Percentiles rank a stretch among this genome's conserved stretches.
These are phyloP conservation scores for Sarotherodon lohbergeri DNA, from an alignment of 2,113 vertebrate species.

Conservation along the genomic window DNA sequence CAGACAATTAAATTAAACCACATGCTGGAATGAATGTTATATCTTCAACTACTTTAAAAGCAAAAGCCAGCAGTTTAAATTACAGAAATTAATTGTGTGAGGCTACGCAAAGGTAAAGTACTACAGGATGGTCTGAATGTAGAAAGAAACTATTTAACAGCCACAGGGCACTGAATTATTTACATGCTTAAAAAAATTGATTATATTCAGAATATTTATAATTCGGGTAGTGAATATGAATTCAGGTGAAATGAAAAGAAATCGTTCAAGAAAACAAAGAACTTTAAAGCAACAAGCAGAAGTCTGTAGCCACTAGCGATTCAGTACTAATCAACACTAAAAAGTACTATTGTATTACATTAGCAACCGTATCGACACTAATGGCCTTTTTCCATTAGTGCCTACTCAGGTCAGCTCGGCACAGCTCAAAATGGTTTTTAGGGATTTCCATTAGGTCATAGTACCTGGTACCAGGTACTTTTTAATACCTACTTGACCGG, in stretches of 20 bases:
- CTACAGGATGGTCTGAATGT: background rate
- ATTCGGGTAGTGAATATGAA: background rate
- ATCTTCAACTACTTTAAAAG: background rate
- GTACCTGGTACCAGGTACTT: background rate
- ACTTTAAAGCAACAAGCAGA: background rate
- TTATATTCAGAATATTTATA: conserved; percentile 7
- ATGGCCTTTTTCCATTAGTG: background rate
- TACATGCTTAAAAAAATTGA: background rate
- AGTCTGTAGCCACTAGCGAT: background rate
- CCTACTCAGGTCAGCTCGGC: background rate
- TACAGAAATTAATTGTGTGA: conserved; percentile 1
- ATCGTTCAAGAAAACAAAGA: background rate
- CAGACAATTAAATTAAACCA: background rate
- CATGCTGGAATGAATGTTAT: background rate
- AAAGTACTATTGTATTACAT: background rate
- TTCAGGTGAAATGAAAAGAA: background rate
- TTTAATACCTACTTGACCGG: rapidly evolving
- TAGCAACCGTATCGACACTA: background rate
- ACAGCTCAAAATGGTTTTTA: background rate
- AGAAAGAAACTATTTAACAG: background rate
- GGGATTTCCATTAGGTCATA: background rate
- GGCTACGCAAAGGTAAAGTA: background rate
- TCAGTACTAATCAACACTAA: background rate
- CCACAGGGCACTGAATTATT: conserved; percentile 37
- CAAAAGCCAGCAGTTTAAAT: background rate